Evolutionary conservation across 2,888 invertebrate species (phyloP).

Genomic region (Aporophyla lueneburgensis): DNA sequence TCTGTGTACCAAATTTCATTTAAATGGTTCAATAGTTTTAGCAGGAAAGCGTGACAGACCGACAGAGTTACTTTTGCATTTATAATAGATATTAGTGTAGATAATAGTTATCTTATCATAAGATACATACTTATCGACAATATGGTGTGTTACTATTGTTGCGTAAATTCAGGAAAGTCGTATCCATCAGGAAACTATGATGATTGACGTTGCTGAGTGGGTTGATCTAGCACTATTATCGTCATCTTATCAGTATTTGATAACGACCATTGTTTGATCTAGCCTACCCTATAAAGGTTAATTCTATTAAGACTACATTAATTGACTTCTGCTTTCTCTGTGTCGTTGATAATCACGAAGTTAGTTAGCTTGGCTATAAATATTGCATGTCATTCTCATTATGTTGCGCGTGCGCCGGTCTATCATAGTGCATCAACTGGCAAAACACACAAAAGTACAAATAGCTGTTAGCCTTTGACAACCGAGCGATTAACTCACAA

Average conservation of each 20-base stretch:
- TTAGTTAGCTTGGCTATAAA: constrained; percentile 16
- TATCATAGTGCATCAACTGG: constrained; percentile 78
- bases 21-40: no score
- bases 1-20: no score
- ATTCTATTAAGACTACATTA: constrained; percentile 2
- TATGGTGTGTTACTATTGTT: not conserved
- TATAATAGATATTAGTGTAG: no score
- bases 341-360: constrained; percentile 4
- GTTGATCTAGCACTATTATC: not conserved
- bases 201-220: constrained; percentile 14
- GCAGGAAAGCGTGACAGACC: no score
- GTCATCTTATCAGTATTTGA: not conserved
- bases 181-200: not conserved
- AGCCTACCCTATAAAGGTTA: not conserved
- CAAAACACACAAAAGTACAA: constrained; percentile 82
- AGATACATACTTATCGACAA: not conserved
- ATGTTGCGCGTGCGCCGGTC: no score
- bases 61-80: no score
- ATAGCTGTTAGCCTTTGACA: constrained; percentile 78
- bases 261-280: not conserved
- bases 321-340: constrained; percentile 32
- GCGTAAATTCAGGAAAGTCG: not conserved
- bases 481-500: constrained; percentile 80
- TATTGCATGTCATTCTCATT: no score
- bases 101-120: constrained; percentile 17